Evolutionary conservation across 2,797 vertebrate species (phyloP), one percentile per base, ranked within the genome.

Genomic region (Eulemur coronatus): DNA sequence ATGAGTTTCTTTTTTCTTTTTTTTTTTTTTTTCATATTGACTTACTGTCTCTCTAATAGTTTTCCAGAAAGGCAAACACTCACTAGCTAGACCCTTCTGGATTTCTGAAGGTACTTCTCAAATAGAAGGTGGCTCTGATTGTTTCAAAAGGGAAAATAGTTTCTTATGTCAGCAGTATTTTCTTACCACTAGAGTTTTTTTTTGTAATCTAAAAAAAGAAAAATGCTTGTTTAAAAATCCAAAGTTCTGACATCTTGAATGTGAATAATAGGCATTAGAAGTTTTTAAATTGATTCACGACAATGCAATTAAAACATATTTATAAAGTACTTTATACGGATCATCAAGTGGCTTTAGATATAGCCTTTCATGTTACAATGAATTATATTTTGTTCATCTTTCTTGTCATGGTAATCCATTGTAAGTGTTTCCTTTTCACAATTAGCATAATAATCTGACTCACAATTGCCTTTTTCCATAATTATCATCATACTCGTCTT

Each of bases 351-450:
- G 28, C n/a, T 96, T 96, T 89, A 67, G 69, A 93, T 78, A 35
- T 26, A 73, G 75, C 91, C 75, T 96, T 97, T 96, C 93, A 87
- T n/a, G 41, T 69, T 93, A 48, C 76, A 96, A 81, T 89, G 84
- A 95, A 87, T 81, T 84, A 59, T 73, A 88, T 89, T 97, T 79
- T 91, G 52, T 87, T 93, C 89, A 91, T 48, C 69, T 95, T 97
- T 94, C 89, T 96, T 94, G 65, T 89, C 89, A 79, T 52, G 46
- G 67, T 63, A 92, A 96, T 96, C 78, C 70, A 65, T 96, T 92
- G 84, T 94, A 92, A 94, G 65, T 94, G n/a, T 96, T 97, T 96
- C 41, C 35, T 97, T 96, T 94, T 87, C 69, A 91, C 48, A 95
- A 63, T 94, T 89, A 72, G n/a, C 89, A 78, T 95, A 91, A 93